phyloP scores from a whole-genome alignment of 2,797 vertebrate genomes.

The Myotis vivesi region DNA sequence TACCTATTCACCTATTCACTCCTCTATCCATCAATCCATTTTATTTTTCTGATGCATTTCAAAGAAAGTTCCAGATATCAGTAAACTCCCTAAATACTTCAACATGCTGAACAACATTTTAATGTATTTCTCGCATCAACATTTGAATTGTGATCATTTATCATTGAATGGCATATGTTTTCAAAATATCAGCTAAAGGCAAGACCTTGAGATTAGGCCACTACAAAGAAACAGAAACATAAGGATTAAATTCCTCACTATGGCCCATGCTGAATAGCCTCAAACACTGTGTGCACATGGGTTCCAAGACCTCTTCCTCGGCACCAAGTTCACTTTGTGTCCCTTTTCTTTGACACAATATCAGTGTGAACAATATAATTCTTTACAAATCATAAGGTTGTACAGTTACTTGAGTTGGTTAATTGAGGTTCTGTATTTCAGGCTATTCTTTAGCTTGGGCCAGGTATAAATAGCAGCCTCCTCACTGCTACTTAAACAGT shows the following conservation, averaged over 20 bases:
- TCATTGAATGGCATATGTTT: background rate
- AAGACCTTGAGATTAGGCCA: background rate
- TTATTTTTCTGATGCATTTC: background rate
- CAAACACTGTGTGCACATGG: rapidly evolving
- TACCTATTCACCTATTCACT: background rate
- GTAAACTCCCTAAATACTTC: background rate
- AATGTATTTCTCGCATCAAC: background rate
- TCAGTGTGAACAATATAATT: background rate
- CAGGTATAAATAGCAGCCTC: background rate
- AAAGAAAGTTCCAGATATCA: background rate
- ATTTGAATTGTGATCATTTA: background rate
- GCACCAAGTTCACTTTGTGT: background rate
- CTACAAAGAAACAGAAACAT: background rate
- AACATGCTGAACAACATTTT: background rate
- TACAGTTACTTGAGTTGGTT: background rate
- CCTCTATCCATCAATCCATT: background rate
- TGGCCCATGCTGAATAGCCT: background rate
- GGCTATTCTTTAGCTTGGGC: background rate
- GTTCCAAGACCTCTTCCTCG: background rate
- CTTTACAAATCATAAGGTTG: background rate
- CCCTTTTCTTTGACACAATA: background rate
- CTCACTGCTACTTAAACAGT: background rate
- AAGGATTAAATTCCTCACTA: background rate
- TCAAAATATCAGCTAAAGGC: background rate
- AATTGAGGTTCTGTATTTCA: background rate